These are phyloP conservation scores for Chiroxiphia lanceolata DNA, from an alignment of 2,797 vertebrate species.

Conservation along the genomic window DNA sequence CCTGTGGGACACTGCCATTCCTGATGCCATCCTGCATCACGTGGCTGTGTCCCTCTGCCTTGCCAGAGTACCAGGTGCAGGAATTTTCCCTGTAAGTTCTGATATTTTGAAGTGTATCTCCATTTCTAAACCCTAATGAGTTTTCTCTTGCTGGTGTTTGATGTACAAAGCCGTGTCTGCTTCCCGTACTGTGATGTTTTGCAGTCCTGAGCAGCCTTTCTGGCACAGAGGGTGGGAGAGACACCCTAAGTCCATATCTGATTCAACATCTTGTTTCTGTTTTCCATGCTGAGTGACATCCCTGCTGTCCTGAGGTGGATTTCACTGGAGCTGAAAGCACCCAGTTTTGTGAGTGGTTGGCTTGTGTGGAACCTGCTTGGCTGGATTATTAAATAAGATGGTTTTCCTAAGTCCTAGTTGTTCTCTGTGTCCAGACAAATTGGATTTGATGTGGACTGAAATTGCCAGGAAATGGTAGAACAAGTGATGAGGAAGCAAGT, in stretches of 20 bases:
- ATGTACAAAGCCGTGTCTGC: neutral
- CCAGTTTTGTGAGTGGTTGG: neutral
- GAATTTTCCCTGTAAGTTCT: neutral
- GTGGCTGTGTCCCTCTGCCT: no score
- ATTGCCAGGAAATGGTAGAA: neutral
- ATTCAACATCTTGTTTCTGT: neutral
- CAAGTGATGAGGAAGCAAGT: neutral
- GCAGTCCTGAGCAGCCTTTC: neutral
- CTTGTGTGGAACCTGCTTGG: constrained; percentile 7
- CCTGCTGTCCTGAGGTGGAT: neutral
- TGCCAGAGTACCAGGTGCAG: neutral
- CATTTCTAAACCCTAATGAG: neutral
- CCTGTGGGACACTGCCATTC: neutral
- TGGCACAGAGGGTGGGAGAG: neutral
- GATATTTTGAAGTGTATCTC: neutral
- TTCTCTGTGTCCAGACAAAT: neutral
- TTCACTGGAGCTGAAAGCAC: neutral
- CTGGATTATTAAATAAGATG: neutral
- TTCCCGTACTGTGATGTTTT: neutral
- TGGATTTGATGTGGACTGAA: neutral
- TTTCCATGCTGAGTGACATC: neutral
- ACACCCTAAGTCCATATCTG: neutral
- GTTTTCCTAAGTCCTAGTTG: neutral
- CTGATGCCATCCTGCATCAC: neutral
- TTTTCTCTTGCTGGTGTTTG: neutral